Evolutionary conservation across 2,113 vertebrate genomes (phyloP).

Genomic region (Ploceus nigricollis): DNA sequence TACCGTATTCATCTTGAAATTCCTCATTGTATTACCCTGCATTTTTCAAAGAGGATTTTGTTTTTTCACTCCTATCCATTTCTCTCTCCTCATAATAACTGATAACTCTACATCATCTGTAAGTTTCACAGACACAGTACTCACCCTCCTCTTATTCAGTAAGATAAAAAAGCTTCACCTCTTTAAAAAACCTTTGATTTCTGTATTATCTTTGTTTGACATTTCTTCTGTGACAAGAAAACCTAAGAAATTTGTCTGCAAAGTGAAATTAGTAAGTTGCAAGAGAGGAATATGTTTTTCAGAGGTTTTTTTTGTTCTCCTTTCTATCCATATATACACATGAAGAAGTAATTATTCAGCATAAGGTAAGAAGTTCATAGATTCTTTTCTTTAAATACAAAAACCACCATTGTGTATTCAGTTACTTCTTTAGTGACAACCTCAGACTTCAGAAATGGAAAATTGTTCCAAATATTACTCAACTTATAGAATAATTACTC

Average conservation of each 20-base stretch:
- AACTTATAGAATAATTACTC: background rate
- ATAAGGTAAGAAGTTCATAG: background rate
- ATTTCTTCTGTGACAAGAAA: background rate
- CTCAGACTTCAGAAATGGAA: background rate
- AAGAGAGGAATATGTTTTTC: background rate
- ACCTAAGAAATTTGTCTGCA: background rate
- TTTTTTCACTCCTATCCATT: background rate
- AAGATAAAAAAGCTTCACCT: background rate
- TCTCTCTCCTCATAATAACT: background rate
- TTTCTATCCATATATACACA: background rate
- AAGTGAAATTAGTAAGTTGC: background rate
- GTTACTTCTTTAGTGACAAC: background rate
- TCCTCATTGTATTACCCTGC: background rate
- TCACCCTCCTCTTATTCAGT: background rate
- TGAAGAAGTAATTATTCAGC: background rate
- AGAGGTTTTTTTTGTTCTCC: background rate
- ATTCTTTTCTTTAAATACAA: background rate
- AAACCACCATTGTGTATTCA: background rate
- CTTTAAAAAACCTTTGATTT: background rate
- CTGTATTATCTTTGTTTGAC: background rate
- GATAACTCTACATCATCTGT: background rate
- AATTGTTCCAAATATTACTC: background rate
- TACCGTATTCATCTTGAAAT: background rate
- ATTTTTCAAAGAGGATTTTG: constrained; percentile 7
- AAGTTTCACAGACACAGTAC: background rate